Evolutionary conservation across 2,797 vertebrate genomes (phyloP), one percentile per base, ranked within the genome.

Genomic region (Oryzias sinensis): DNA sequence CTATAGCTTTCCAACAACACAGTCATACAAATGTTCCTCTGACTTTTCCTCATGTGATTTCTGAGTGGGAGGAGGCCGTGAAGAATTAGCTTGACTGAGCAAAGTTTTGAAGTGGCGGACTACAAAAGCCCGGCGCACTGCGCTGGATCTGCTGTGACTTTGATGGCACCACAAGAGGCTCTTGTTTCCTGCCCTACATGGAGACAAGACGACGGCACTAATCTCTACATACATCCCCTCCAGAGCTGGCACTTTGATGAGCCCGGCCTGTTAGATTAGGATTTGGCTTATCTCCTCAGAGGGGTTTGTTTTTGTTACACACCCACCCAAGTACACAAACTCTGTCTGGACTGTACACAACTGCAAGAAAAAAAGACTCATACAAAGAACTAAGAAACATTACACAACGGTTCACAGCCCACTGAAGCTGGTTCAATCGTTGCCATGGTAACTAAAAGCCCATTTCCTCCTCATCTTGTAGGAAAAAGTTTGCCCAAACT

Each of bases 211-310:
- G 67, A 72, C 59, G 45, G 25, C 69, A 46, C 73, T 90, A 80
- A 88, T 89, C 83, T 83, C 48, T 18, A 76, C 62, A 15, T 74
- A 72, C 73, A 74, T 85, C 77, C 73, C 70, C 63, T 59, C 62
- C 71, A 55, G 56, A 61, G 61, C 56, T 16, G 57, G 37, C 61
- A 74, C 85, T 90, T 88, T 90, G 85, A 90, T 88, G 81, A 74
- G 55, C 50, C 59, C 27, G 0, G 46, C 59, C 64, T 78, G 66
- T 15, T 72, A 88, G 86, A 85, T 84, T 80, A 62, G 62, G 70
- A 86, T 77, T 67, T 68, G 52, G 74, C 41, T 68, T 59, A 78
- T 87, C 82, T 87, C 64, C 78, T 77, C 58, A 71, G 63, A 69
- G 69, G 57, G 69, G 73, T 69, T 53, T 65, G 53, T 73, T 48